A percentile compares a stretch with the other conserved stretches of the same genome.
phyloP scores from a whole-genome alignment of 2,113 vertebrate genomes.

The Conger conger region DNA sequence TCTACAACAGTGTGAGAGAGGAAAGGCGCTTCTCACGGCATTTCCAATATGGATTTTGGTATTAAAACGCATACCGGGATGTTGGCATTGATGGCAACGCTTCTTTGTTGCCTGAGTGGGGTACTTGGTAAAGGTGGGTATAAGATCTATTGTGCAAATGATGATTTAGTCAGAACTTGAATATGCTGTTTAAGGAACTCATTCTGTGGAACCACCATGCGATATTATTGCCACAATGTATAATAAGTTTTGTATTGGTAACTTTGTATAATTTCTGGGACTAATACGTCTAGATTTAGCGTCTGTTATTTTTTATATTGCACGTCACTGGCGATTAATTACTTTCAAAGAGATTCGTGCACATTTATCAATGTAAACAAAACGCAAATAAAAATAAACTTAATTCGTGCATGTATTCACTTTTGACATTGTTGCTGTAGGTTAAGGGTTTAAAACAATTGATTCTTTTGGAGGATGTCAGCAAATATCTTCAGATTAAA shows the following conservation, averaged over 20 bases:
- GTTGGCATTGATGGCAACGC: slow-evolving; percentile 36
- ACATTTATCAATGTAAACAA: neutral
- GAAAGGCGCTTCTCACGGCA: slow-evolving; percentile 26
- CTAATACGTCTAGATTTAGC: neutral
- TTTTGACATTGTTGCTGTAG: neutral
- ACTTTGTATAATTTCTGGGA: neutral
- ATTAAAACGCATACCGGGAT: slow-evolving; percentile 31
- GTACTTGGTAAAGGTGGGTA: slow-evolving; percentile 44
- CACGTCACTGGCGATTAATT: neutral
- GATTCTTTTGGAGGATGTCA: neutral
- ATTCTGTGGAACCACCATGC: neutral
- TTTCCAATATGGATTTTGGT: slow-evolving; percentile 47
- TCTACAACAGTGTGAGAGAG: slow-evolving; percentile 23
- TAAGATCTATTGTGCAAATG: neutral
- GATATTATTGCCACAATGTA: neutral
- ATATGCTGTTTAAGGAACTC: neutral
- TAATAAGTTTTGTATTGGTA: slow-evolving; percentile 9
- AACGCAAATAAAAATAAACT: neutral
- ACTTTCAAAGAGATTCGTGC: neutral
- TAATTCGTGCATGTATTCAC: neutral
- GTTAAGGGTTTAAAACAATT: neutral
- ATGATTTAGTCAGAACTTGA: neutral
- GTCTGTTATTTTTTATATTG: neutral
- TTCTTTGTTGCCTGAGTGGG: slow-evolving; percentile 32
- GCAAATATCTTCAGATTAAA: neutral